Conservation (phyloP, 1,140 invertebrate species). For the Drosophila arawakana region DNA sequence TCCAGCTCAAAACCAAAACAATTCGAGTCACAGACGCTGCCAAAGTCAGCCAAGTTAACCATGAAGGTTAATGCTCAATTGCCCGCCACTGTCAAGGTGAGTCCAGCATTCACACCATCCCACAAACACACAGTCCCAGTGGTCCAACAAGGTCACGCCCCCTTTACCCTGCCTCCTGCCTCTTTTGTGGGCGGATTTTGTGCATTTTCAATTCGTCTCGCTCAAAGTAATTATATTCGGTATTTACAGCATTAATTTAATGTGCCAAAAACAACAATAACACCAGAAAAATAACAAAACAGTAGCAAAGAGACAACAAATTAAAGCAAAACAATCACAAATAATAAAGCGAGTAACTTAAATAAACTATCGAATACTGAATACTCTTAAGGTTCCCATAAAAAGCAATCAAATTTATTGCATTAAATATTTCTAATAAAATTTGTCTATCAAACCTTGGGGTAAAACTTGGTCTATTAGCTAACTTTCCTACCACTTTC, state of each 20-base stretch:
- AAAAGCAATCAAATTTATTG: too few species aligned
- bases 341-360: background rate
- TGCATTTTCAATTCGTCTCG: constrained; percentile 21
- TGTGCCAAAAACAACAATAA: constrained; percentile 13
- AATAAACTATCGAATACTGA: background rate
- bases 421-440: too few species aligned
- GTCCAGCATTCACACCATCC: background rate
- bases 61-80: constrained; percentile 49
- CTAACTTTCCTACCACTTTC: background rate
- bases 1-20: background rate
- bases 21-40: constrained; percentile 13
- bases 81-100: constrained; percentile 52
- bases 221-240: constrained; percentile 26
- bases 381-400: background rate
- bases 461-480: too few species aligned
- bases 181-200: background rate
- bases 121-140: background rate
- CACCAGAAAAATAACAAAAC: constrained; percentile 1
- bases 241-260: constrained; percentile 12
- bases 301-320: background rate
- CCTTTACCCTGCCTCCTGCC: background rate
- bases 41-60: constrained; percentile 25
- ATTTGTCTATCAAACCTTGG: too few species aligned
- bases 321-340: constrained; percentile 25
- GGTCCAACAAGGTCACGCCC: background rate